phyloP scores from a whole-genome alignment of 37 sponge, comb jelly and placozoan species.

The Cliona cf. orientalis region DNA sequence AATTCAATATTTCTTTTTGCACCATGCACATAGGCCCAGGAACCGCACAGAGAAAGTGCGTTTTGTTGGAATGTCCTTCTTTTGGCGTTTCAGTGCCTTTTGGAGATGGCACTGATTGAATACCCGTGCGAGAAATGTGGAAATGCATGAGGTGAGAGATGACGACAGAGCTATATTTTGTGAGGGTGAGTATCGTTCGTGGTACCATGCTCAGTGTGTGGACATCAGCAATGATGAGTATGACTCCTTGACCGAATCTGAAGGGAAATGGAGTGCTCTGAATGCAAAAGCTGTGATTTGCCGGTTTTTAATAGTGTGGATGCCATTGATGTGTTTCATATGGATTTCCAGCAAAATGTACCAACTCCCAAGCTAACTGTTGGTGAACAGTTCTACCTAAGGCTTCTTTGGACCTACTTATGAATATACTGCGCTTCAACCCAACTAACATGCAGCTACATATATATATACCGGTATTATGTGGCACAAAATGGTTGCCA shows the following conservation, averaged over 20 bases:
- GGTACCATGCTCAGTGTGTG: background rate
- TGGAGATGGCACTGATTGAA: too few species aligned
- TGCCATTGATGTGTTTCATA: background rate
- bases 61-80: too few species aligned
- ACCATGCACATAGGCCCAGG: too few species aligned
- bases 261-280: background rate
- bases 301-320: slow-evolving; percentile 4
- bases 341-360: slow-evolving; percentile 48
- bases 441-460: background rate
- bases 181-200: background rate
- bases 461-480: background rate
- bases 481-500: slow-evolving; percentile 57
- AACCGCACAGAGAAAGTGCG: too few species aligned
- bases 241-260: background rate
- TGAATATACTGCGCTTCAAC: slow-evolving; percentile 58
- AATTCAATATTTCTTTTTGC: too few species aligned
- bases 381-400: slow-evolving; percentile 52
- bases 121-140: too few species aligned
- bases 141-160: background rate
- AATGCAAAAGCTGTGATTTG: background rate
- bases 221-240: background rate
- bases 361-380: slow-evolving; percentile 63
- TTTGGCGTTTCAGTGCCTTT: too few species aligned
- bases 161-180: background rate
- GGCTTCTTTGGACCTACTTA: slow-evolving; percentile 64